Evolutionary conservation across 1,140 invertebrate genomes (phyloP).

Genomic region (Aphidius gifuensis): DNA sequence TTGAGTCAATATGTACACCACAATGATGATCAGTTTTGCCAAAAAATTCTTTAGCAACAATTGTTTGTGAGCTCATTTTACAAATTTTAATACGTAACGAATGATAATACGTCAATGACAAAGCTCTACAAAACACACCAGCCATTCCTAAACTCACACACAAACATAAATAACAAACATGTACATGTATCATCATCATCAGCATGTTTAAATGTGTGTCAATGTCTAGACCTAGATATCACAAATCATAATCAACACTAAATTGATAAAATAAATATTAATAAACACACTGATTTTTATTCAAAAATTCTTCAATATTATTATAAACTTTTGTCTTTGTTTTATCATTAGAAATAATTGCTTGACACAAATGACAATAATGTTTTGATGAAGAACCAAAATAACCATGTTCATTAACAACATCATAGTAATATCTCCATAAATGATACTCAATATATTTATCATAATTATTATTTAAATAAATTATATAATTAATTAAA

Average conservation of each 20-base stretch:
- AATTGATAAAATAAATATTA: background rate
- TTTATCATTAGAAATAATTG: constrained; percentile 62
- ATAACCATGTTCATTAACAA: constrained; percentile 73
- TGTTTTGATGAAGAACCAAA: constrained; percentile 67
- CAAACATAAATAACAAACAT: background rate
- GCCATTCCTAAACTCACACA: background rate
- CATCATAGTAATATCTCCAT: constrained; percentile 66
- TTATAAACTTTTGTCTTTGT: constrained; percentile 54
- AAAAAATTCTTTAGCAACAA: background rate
- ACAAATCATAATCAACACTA: background rate
- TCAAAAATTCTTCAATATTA: constrained; percentile 54
- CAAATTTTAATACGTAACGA: no score
- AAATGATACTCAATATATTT: constrained; percentile 64
- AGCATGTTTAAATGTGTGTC: no score
- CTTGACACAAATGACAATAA: constrained; percentile 78
- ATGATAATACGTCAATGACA: no score
- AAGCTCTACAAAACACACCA: background rate
- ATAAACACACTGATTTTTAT: constrained; percentile 26
- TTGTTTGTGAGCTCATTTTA: background rate
- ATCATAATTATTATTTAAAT: constrained; percentile 58
- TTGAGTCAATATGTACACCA: constrained; percentile 2
- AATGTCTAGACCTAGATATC: constrained; percentile 8
- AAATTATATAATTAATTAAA: constrained; percentile 62
- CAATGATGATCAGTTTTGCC: constrained; percentile 4
- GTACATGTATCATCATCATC: no score